Base-by-base conservation (phyloP, 2,113 vertebrate species). In the Scortum barcoo region DNA sequence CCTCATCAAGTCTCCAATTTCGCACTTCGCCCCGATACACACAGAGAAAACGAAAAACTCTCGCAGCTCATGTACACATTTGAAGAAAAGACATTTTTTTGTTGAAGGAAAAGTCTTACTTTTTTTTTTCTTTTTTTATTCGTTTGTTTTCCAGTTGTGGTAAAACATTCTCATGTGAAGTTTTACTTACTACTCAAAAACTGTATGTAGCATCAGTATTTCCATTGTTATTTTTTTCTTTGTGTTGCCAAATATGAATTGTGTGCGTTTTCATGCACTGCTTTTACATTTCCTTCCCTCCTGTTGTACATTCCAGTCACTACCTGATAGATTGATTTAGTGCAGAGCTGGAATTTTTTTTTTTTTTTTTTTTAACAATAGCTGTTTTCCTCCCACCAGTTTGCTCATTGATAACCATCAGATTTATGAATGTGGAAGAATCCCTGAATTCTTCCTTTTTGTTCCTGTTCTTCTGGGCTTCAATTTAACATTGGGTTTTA, bases 161-260 rank as follows among this genome's bases (percentile, higher is more conserved):
- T 92, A 70, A 92, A 92, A 90, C 87, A 92, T 95, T 94, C 91
- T 92, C 50, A 90, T 80, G 92, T 94, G 90, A 90, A 83, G 84
- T 93, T 93, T 91, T 93, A 92, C 82, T 92, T 91, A 89, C 87
- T 91, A 70, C 89, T 91, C 88, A 84, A 85, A 76, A 88, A 89
- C 78, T 90, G 86, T 93, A 93, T 91, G 93, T 93, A 94, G 92
- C 92, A 93, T 92, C 92, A 94, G 93, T 94, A 94, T 94, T 95
- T 92, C 92, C 90, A 94, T 90, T 76, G 88, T 92, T 89, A 78
- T 81, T 81, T 80, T 83, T 50, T 89, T 83, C 20, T 89, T 89
- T 90, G 91, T 91, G 92, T 94, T 94, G 94, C 95, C 95, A 95
- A 95, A 95, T 93, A 90, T 91, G 83, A 89, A 74, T 78, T 17